phyloP scores from a whole-genome alignment of 2,797 vertebrate species.

The Lacerta bilineata region DNA sequence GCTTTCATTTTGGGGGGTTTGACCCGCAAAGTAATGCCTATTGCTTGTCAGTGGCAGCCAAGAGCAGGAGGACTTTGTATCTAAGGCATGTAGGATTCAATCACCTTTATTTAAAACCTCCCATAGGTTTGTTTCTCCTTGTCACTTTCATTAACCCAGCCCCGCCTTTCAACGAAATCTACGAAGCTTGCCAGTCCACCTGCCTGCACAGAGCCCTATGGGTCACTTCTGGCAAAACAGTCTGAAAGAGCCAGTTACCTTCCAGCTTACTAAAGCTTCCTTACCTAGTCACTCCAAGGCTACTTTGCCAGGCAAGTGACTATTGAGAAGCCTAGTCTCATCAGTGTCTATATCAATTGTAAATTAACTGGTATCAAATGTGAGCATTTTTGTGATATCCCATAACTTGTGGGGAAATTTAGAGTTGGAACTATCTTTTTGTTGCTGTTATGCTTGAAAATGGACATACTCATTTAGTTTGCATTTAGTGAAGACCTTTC shows the following conservation, averaged over 20 bases:
- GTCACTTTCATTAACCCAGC: conserved; percentile 31
- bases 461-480: conserved; percentile 19
- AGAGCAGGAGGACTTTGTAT: background rate
- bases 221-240: background rate
- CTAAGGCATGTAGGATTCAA: background rate
- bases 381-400: background rate
- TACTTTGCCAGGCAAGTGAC: background rate
- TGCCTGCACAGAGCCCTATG: background rate
- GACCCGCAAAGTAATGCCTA: background rate
- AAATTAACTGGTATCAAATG: conserved; percentile 11
- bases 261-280: conserved; percentile 5
- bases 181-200: background rate
- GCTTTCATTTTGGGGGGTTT: background rate
- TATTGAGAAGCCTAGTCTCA: background rate
- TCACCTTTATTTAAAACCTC: background rate
- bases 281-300: background rate
- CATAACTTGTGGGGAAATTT: background rate
- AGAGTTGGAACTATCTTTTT: background rate
- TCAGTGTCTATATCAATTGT: background rate
- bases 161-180: background rate
- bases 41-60: background rate
- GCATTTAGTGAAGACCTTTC: conserved; percentile 43
- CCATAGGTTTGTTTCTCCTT: background rate
- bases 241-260: background rate
- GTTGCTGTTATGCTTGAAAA: conserved; percentile 11